Evolutionary conservation across 2,888 invertebrate species (phyloP).

Genomic region (Deilephila porcellus): DNA sequence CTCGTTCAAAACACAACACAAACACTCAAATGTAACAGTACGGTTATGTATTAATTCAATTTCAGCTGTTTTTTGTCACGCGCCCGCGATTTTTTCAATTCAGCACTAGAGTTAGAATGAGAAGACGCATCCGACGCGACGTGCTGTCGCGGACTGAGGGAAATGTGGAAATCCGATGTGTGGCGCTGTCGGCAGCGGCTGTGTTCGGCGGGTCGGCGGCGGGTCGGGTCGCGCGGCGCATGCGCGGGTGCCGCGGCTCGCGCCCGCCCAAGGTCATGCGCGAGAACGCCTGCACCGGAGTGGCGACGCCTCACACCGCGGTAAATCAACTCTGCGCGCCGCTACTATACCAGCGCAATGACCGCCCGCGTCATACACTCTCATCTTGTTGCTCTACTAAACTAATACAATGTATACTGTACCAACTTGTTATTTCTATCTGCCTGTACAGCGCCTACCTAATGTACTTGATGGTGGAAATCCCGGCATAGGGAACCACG

Average conservation of each 20-base stretch:
- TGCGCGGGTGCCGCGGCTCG: slow-evolving; percentile 47
- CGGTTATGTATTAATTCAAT: slow-evolving; percentile 39
- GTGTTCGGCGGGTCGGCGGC: slow-evolving; percentile 36
- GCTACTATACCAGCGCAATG: background rate
- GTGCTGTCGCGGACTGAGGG: slow-evolving; percentile 68
- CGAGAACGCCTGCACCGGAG: slow-evolving; percentile 40
- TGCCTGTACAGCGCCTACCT: too few species aligned
- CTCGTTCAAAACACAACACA: slow-evolving; percentile 32
- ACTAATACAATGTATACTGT: too few species aligned
- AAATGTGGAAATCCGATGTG: slow-evolving; percentile 56
- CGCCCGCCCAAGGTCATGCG: slow-evolving; percentile 68
- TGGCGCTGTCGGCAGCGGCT: slow-evolving; percentile 41
- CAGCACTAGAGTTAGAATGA: slow-evolving; percentile 30
- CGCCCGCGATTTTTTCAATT: slow-evolving; percentile 39
- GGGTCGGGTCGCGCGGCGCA: slow-evolving; percentile 51
- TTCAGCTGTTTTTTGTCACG: slow-evolving; percentile 41
- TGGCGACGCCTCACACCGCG: background rate
- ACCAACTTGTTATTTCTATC: too few species aligned
- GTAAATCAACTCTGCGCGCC: background rate
- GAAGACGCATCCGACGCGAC: slow-evolving; percentile 51
- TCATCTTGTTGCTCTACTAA: too few species aligned
- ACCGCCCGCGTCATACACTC: background rate
- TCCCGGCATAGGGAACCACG: too few species aligned
- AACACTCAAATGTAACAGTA: slow-evolving; percentile 1
- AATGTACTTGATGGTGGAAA: too few species aligned